These are phyloP conservation scores for Cyprinodon brontotheroides DNA, from an alignment of 2,113 vertebrate genomes.

Conservation along the genomic window DNA sequence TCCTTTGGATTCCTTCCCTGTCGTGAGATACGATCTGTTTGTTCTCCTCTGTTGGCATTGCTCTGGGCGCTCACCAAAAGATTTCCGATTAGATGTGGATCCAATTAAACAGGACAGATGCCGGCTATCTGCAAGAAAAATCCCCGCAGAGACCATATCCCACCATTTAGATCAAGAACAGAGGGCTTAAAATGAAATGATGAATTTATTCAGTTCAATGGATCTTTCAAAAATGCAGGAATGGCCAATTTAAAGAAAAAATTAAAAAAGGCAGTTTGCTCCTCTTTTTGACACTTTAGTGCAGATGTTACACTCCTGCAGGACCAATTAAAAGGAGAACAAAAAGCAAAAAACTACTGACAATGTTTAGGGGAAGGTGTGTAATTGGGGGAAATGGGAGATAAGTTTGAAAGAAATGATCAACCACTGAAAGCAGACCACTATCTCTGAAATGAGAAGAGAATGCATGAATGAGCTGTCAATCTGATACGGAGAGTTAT, in stretches of 20 bases:
- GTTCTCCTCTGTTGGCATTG: conserved; percentile 13
- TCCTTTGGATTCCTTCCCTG: conserved; percentile 5
- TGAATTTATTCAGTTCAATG: conserved; percentile 41
- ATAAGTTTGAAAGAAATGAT: conserved; percentile 4
- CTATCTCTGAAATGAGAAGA: conserved; percentile 19
- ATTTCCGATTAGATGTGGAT: conserved; percentile 47
- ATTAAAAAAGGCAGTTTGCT: conserved; percentile 29
- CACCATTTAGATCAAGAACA: conserved; percentile 16
- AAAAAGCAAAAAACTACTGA: background rate
- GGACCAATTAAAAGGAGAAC: conserved; percentile 20
- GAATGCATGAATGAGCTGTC: conserved; percentile 11
- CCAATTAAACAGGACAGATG: conserved; percentile 54
- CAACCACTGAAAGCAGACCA: background rate
- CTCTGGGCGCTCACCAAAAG: conserved; percentile 20
- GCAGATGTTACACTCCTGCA: background rate
- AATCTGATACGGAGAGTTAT: conserved; percentile 18
- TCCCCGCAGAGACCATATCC: conserved; percentile 20
- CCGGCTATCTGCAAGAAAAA: conserved; percentile 12
- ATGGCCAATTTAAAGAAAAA: conserved; percentile 29
- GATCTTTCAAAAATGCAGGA: conserved; percentile 15
- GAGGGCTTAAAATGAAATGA: conserved; percentile 36
- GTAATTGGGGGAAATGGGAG: background rate
- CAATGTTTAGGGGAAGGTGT: background rate
- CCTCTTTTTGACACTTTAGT: conserved; percentile 2
- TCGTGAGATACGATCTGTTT: conserved; percentile 32